These are phyloP conservation scores for human (Homo sapiens) DNA, from an alignment of 2,113 vertebrate genomes.

Conservation along the genomic window DNA sequence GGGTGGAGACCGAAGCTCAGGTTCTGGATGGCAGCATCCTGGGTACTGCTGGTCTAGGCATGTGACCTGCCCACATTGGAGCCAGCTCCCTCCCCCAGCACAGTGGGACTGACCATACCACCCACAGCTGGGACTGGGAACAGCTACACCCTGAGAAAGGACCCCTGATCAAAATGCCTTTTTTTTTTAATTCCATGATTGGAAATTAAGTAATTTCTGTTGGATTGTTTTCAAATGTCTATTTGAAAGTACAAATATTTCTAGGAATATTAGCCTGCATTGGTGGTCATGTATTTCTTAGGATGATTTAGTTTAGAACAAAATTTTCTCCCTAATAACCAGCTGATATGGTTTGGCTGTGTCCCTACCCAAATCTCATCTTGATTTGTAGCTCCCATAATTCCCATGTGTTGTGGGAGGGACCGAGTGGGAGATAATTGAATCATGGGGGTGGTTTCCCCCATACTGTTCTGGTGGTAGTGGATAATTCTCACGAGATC, in stretches of 20 bases:
- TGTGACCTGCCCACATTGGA: fast-evolving
- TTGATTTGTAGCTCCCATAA: too few species aligned
- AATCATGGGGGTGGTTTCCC: too few species aligned
- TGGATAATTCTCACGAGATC: too few species aligned
- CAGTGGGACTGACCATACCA: fast-evolving
- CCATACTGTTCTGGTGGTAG: too few species aligned
- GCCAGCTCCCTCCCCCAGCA: too few species aligned
- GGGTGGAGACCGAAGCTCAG: fast-evolving
- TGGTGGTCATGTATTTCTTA: not conserved
- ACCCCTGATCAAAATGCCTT: not conserved
- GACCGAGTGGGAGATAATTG: too few species aligned
- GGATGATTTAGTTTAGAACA: not conserved
- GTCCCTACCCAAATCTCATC: too few species aligned
- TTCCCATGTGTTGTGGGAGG: too few species aligned
- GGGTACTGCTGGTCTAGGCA: fast-evolving
- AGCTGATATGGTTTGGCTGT: not conserved
- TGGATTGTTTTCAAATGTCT: not conserved
- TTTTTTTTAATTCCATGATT: not conserved
- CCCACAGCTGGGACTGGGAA: too few species aligned
- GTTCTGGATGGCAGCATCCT: fast-evolving
- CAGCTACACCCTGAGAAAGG: too few species aligned
- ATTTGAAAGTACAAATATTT: not conserved
- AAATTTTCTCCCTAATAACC: not conserved
- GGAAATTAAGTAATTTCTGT: not conserved
- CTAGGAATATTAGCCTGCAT: not conserved